phyloP scores from a whole-genome alignment of 2,113 vertebrate species.

The Trematomus loennbergii region DNA sequence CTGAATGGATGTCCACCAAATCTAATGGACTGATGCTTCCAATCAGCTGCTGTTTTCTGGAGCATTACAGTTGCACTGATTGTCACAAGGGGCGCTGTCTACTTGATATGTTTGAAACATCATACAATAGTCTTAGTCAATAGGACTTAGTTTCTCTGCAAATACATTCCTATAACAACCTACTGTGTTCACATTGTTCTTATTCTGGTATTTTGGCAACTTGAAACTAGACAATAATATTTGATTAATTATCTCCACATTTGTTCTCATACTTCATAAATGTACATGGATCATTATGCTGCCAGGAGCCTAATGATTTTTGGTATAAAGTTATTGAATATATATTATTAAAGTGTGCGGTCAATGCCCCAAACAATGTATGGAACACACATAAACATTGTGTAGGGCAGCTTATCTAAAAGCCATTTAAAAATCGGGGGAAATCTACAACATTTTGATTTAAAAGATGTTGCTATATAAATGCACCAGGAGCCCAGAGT shows the following conservation, averaged over 20 bases:
- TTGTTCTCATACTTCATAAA: too few species aligned
- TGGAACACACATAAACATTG: too few species aligned
- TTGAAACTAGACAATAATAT: neutral
- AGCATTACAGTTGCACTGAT: neutral
- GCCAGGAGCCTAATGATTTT: neutral
- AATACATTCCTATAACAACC: neutral
- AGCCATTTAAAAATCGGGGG: too few species aligned
- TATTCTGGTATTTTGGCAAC: neutral
- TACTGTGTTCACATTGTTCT: neutral
- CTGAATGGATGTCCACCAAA: neutral
- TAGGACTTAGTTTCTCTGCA: neutral
- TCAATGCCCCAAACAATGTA: too few species aligned
- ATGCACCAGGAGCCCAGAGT: too few species aligned
- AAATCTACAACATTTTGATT: too few species aligned
- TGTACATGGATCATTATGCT: neutral
- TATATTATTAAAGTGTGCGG: too few species aligned
- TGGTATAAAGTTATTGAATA: too few species aligned
- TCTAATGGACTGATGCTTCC: neutral
- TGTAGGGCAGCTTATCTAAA: too few species aligned
- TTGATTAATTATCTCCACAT: neutral
- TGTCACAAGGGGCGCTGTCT: constrained; percentile 6
- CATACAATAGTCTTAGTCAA: neutral
- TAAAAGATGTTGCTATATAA: too few species aligned
- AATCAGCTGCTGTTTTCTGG: neutral
- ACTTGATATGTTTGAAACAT: neutral